Evolutionary conservation across 2,888 invertebrate genomes (phyloP), one percentile per base, ranked within the genome.

Genomic region (Perizoma flavofasciatum): DNA sequence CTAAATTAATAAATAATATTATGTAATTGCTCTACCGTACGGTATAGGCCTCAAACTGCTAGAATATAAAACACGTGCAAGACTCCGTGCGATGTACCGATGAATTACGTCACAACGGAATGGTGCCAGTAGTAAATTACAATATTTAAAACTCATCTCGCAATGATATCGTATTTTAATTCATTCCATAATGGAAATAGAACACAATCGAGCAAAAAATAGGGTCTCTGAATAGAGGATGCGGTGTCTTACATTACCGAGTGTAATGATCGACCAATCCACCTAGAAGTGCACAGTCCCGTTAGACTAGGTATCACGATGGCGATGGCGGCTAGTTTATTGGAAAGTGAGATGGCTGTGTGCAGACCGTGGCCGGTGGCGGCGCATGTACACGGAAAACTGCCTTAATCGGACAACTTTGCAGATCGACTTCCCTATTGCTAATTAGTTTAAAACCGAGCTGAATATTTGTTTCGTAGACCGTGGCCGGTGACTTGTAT

Each of bases 301-400:
- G 90, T 89, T 90, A 89, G 83, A 63, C 78, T 81, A 82, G 87
- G 83, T 87, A 87, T 87, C 87, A 83, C 85, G 86, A 86, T 81
- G 79, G 82, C 85, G 86, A 86, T 81, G 79, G 82, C 72, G 78
- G 83, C 83, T 84, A 81, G 85, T 84, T 87, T 85, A 88, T 89
- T 88, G 89, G 89, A 89, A 89, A 90, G 88, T 86, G 82, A 87
- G 85, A 78, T 82, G 83, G 81, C 78, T 82, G 83, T 82, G 83
- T 80, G 73, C 77, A 80, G 81, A 78, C 81, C 83, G 83, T 83
- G 72, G 82, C 79, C 76, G 73, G 81, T 77, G 76, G 77, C 75
- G 77, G 74, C 70, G 76, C 73, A 77, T 77, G 74, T 77, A 70
- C 68, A 77, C 75, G 74, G 80, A 79, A 79, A 78, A 81, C 79